Evolutionary conservation across 2,888 invertebrate species (phyloP).

Genomic region (Rhodophaea formosa): DNA sequence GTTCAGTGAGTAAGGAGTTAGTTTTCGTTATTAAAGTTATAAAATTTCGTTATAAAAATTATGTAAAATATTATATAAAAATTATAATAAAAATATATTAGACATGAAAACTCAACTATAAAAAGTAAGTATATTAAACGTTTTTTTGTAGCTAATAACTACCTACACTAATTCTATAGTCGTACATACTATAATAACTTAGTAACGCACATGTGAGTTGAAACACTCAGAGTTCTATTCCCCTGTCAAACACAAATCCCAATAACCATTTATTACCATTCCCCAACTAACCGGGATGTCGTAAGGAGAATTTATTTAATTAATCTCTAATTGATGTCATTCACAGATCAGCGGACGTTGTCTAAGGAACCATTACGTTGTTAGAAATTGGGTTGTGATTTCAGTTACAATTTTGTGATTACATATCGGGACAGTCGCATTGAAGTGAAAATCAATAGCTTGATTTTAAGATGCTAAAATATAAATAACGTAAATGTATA

Average conservation of each 20-base stretch:
- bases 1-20: too few relatives aligned
- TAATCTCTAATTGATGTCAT: constrained; percentile 29
- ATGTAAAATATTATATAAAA: too few relatives aligned
- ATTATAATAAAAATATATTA: too few relatives aligned
- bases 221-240: constrained; percentile 12
- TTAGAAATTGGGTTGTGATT: constrained; percentile 40
- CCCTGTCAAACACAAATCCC: constrained; percentile 20
- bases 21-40: too few relatives aligned
- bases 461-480: too few relatives aligned
- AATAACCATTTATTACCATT: constrained; percentile 17
- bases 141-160: too few relatives aligned
- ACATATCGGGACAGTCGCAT: neutral
- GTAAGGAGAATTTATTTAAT: constrained; percentile 23
- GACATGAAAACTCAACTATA: too few relatives aligned
- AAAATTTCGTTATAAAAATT: too few relatives aligned
- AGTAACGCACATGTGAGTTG: neutral
- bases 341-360: constrained; percentile 19
- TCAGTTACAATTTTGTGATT: constrained; percentile 12
- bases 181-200: neutral
- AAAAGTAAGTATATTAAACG: too few relatives aligned
- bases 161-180: neutral
- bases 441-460: too few relatives aligned
- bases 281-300: constrained; percentile 11
- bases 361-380: constrained; percentile 22
- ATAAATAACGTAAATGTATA: too few relatives aligned